Percentiles rank a stretch among this genome's conserved stretches.
phyloP scores from a whole-genome alignment of 2,797 vertebrate species.

The Chaetodon trifasciatus region DNA sequence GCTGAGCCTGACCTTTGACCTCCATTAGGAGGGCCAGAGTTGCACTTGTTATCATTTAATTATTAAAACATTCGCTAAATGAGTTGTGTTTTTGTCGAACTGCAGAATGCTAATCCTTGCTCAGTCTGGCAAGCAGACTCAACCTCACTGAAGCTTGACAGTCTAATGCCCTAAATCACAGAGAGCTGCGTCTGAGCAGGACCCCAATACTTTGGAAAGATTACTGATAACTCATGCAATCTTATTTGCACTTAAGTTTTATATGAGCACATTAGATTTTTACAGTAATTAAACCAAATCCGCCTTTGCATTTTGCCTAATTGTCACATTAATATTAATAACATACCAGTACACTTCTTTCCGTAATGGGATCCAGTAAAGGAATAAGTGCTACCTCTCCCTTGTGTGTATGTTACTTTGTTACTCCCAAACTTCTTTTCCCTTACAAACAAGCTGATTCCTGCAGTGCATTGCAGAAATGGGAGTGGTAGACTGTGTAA shows the following conservation, averaged over 20 bases:
- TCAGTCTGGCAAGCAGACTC: conserved; percentile 23
- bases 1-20: conserved; percentile 24
- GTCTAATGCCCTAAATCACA: conserved; percentile 28
- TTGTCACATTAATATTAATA: conserved; percentile 57
- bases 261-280: conserved; percentile 26
- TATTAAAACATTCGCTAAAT: conserved; percentile 28
- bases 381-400: conserved; percentile 21
- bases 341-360: conserved; percentile 2
- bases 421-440: conserved; percentile 45
- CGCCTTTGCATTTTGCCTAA: conserved; percentile 9
- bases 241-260: conserved; percentile 31
- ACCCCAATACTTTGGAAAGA: conserved; percentile 43
- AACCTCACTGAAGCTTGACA: conserved; percentile 32
- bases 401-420: conserved; percentile 27
- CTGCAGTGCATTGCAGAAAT: conserved; percentile 34
- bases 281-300: conserved; percentile 51
- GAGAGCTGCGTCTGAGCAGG: conserved; percentile 33
- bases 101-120: conserved; percentile 42
- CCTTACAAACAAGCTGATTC: conserved; percentile 49
- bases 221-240: conserved; percentile 31
- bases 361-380: conserved; percentile 25
- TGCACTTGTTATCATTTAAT: conserved; percentile 12
- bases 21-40: neutral
- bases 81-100: conserved; percentile 18
- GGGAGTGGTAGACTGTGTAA: conserved; percentile 56